These are phyloP conservation scores for Zenarchopterus dispar DNA, from an alignment of 2,797 vertebrate genomes.

Conservation along the genomic window DNA sequence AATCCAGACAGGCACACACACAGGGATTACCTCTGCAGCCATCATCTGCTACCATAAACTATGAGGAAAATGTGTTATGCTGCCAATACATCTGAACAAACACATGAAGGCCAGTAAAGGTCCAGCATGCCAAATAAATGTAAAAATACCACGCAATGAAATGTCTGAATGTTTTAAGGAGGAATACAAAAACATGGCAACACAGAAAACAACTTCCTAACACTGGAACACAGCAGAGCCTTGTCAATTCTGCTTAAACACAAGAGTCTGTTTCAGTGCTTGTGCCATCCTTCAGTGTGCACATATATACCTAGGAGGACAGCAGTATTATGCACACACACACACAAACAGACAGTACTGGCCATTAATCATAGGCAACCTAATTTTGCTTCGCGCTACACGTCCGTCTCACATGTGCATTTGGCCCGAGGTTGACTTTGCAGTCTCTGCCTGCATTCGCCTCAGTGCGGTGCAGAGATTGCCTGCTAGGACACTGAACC, in stretches of 20 bases:
- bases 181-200: constrained; percentile 5
- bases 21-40: constrained; percentile 37
- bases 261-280: constrained; percentile 19
- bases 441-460: constrained; percentile 66
- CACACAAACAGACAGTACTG: constrained; percentile 23
- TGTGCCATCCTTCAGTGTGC: constrained; percentile 7
- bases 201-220: constrained; percentile 20
- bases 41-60: constrained; percentile 22
- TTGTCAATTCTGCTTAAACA: constrained; percentile 22
- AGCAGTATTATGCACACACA: constrained; percentile 15
- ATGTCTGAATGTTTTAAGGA: constrained; percentile 15
- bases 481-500: constrained; percentile 56
- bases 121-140: constrained; percentile 18
- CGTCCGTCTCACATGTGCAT: constrained; percentile 44
- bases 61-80: constrained; percentile 27
- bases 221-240: constrained; percentile 9
- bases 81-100: constrained; percentile 16
- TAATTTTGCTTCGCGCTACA: constrained; percentile 58
- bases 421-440: constrained; percentile 60
- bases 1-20: constrained; percentile 1
- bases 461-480: constrained; percentile 51
- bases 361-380: constrained; percentile 70
- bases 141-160: constrained; percentile 24
- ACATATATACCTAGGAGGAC: constrained; percentile 25
- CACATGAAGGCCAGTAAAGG: constrained; percentile 17